These are phyloP conservation scores for Verasper variegatus DNA, from an alignment of 2,113 vertebrate genomes.

Conservation along the genomic window DNA sequence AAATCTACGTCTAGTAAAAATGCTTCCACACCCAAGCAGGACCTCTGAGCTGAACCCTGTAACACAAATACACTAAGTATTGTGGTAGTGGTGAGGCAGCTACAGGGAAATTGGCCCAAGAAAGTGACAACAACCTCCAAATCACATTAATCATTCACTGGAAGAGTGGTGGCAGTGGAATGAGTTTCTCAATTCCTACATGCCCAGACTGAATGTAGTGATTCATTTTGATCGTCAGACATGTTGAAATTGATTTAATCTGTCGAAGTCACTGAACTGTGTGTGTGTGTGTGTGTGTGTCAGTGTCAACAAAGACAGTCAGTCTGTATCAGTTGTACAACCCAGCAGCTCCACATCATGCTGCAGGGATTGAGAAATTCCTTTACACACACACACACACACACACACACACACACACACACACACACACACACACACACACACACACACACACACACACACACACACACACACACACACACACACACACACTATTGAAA, in stretches of 20 bases:
- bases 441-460: slow-evolving; percentile 13
- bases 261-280: slow-evolving; percentile 28
- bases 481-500: slow-evolving; percentile 10
- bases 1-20: not conserved
- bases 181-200: slow-evolving; percentile 61
- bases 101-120: not conserved
- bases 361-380: slow-evolving; percentile 45
- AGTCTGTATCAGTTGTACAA: slow-evolving; percentile 47
- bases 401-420: slow-evolving; percentile 15
- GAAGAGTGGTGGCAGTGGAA: slow-evolving; percentile 7
- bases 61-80: not conserved
- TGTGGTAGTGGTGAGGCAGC: not conserved
- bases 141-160: slow-evolving; percentile 8
- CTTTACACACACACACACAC: slow-evolving; percentile 22
- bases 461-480: slow-evolving; percentile 22
- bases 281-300: slow-evolving; percentile 8
- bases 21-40: not conserved
- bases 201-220: slow-evolving; percentile 50
- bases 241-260: slow-evolving; percentile 50
- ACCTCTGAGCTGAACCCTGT: not conserved
- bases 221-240: slow-evolving; percentile 43
- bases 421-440: slow-evolving; percentile 27
- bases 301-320: slow-evolving; percentile 48
- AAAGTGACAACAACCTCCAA: slow-evolving; percentile 3
- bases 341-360: slow-evolving; percentile 56